Percentiles rank a stretch among this genome's conserved stretches.
These are phyloP conservation scores for Geotrypetes seraphini DNA, from an alignment of 2,797 vertebrate genomes.

Conservation along the genomic window DNA sequence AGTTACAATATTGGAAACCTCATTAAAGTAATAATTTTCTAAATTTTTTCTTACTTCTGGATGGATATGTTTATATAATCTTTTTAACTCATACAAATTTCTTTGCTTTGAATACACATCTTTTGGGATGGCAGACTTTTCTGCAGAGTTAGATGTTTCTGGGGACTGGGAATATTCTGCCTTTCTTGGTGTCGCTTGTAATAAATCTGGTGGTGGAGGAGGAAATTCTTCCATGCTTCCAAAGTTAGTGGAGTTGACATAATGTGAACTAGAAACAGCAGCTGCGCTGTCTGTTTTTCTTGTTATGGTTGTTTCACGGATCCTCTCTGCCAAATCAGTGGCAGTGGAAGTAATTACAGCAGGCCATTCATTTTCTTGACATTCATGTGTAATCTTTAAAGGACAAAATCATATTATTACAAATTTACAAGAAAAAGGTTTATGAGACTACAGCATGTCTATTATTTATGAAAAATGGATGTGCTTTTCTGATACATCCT, in stretches of 20 bases:
- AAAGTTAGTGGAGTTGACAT: constrained; percentile 29
- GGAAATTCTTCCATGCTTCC: constrained; percentile 64
- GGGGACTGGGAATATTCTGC: constrained; percentile 51
- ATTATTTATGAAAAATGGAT: no score
- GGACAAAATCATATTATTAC: constrained; percentile 38
- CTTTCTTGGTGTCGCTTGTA: constrained; percentile 54
- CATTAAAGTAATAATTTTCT: constrained; percentile 61
- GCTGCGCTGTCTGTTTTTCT: constrained; percentile 25
- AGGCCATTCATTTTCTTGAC: constrained; percentile 63
- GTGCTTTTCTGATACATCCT: no score
- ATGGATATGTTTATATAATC: constrained; percentile 75
- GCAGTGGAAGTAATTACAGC: constrained; percentile 45
- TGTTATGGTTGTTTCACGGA: constrained; percentile 32
- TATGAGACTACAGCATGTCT: no score
- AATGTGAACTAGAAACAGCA: constrained; percentile 18
- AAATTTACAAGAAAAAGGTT: no score
- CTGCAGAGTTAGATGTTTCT: constrained; percentile 38
- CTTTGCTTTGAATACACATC: constrained; percentile 68
- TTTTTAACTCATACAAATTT: constrained; percentile 69
- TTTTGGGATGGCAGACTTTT: constrained; percentile 46
- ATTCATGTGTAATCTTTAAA: constrained; percentile 68
- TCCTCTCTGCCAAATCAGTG: constrained; percentile 33
- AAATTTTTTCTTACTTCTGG: constrained; percentile 74
- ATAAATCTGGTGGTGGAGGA: constrained; percentile 63
- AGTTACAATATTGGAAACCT: constrained; percentile 53